These are phyloP conservation scores for Tautogolabrus adspersus DNA, from an alignment of 2,113 vertebrate genomes.

Conservation along the genomic window DNA sequence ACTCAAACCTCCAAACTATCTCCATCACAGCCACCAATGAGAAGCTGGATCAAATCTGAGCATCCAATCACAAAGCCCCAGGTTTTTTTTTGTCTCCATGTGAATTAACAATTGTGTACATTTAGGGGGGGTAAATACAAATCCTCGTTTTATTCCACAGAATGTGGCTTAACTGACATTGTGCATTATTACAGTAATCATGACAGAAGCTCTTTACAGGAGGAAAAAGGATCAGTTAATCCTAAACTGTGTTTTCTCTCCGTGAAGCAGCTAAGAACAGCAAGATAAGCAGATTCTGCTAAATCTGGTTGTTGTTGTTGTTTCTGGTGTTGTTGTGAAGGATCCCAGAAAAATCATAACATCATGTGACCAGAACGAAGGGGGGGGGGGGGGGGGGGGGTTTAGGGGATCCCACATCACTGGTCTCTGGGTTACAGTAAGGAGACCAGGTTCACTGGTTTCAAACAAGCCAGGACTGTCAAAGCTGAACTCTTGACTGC, in stretches of 20 bases:
- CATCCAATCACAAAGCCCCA: slow-evolving; percentile 22
- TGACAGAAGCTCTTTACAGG: slow-evolving; percentile 40
- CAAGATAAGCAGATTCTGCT: slow-evolving; percentile 75
- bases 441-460: neutral
- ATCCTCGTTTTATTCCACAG: slow-evolving; percentile 37
- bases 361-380: slow-evolving; percentile 41
- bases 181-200: slow-evolving; percentile 59
- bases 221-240: slow-evolving; percentile 71
- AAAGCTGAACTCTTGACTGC: too few relatives aligned
- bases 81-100: neutral
- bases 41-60: neutral
- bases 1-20: neutral
- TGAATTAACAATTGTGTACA: slow-evolving; percentile 23
- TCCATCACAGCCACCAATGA: neutral
- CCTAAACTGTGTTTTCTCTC: slow-evolving; percentile 72
- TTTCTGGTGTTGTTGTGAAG: slow-evolving; percentile 59
- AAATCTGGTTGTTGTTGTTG: slow-evolving; percentile 83
- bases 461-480: neutral
- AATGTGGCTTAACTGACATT: slow-evolving; percentile 38
- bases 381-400: neutral
- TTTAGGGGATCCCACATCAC: slow-evolving; percentile 22
- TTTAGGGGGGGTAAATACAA: slow-evolving; percentile 22
- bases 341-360: slow-evolving; percentile 60
- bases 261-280: slow-evolving; percentile 58
- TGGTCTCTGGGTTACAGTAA: neutral